Evolutionary conservation across 2,797 vertebrate species (phyloP).

Genomic region (Gallirallus australis): DNA sequence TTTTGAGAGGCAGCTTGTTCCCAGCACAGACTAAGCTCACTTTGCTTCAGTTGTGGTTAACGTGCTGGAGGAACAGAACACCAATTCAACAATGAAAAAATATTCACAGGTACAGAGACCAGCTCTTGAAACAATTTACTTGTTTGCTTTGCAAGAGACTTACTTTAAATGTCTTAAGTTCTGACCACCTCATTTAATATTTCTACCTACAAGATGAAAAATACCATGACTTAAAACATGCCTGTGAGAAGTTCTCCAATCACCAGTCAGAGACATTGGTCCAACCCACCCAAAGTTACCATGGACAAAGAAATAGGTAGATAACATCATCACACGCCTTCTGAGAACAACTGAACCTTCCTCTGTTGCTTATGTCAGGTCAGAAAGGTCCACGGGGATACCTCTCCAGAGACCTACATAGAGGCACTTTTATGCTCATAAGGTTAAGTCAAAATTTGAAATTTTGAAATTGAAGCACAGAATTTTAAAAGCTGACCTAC

Average conservation of each 20-base stretch:
- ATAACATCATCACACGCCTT: background rate
- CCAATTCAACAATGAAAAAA: background rate
- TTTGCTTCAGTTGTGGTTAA: background rate
- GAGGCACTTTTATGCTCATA: background rate
- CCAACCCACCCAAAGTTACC: background rate
- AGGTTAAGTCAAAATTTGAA: background rate
- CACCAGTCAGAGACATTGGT: background rate
- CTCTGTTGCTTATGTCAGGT: background rate
- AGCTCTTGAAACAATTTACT: background rate
- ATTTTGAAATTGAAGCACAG: background rate
- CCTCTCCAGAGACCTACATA: fast-evolving
- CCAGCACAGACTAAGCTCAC: background rate
- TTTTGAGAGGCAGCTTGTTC: background rate
- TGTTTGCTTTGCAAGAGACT: background rate
- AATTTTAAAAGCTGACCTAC: background rate
- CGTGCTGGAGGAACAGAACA: background rate
- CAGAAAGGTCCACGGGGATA: background rate
- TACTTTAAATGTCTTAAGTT: background rate
- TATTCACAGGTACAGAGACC: background rate
- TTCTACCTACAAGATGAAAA: background rate
- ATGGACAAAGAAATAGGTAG: fast-evolving
- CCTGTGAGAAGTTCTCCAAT: background rate
- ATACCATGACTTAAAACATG: background rate
- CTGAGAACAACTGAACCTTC: background rate
- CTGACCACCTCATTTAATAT: background rate